phyloP scores from a whole-genome alignment of 2,888 invertebrate genomes.

The Abrostola triplasia region DNA sequence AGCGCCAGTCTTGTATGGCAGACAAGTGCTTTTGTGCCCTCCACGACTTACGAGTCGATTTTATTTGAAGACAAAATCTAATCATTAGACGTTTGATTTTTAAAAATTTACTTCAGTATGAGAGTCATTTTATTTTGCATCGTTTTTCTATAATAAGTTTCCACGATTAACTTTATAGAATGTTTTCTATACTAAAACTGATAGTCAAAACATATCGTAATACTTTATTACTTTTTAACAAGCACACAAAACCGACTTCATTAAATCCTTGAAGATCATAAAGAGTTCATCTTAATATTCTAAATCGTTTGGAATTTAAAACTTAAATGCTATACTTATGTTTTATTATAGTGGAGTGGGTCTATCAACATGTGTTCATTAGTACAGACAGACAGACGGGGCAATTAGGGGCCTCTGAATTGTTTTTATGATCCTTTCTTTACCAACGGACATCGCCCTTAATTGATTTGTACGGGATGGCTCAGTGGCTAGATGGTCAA shows the following conservation, averaged over 20 bases:
- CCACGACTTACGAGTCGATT: too few relatives aligned
- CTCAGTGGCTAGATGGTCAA: slow-evolving; percentile 10
- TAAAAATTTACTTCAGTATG: too few relatives aligned
- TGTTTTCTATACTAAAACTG: slow-evolving; percentile 22
- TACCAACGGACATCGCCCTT: slow-evolving; percentile 55
- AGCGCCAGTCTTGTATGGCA: too few relatives aligned
- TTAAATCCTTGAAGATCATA: slow-evolving; percentile 42
- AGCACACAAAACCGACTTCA: slow-evolving; percentile 40
- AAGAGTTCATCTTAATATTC: slow-evolving; percentile 35
- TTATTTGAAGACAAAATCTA: too few relatives aligned
- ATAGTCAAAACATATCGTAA: slow-evolving; percentile 20
- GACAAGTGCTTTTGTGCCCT: too few relatives aligned
- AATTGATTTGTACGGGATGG: slow-evolving; percentile 59
- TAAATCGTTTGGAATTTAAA: slow-evolving; percentile 44
- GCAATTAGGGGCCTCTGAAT: slow-evolving; percentile 68
- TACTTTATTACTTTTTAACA: slow-evolving; percentile 42
- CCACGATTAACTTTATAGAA: slow-evolving; percentile 17
- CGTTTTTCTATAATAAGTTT: slow-evolving; percentile 18
- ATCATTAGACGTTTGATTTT: too few relatives aligned
- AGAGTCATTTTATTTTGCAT: not conserved
- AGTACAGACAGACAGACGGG: slow-evolving; percentile 58
- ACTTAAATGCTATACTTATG: slow-evolving; percentile 47
- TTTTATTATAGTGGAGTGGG: slow-evolving; percentile 53
- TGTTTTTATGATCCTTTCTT: slow-evolving; percentile 67
- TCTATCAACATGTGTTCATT: slow-evolving; percentile 67